Conservation (phyloP, 2,888 invertebrate species). For the Mystacides longicornis region DNA sequence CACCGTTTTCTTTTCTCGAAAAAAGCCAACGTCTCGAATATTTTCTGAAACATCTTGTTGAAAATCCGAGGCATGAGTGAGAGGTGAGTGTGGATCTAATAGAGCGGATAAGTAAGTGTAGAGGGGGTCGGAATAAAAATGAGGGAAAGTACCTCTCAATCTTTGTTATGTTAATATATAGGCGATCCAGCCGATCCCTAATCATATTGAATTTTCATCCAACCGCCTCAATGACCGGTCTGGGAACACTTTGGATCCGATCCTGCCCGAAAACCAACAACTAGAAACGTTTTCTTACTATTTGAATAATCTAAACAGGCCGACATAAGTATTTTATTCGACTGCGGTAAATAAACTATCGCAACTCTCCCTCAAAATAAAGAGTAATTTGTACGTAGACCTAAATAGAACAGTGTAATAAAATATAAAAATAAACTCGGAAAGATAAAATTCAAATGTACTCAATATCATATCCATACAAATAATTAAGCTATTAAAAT, state of each 20-base stretch:
- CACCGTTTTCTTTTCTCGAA: no score
- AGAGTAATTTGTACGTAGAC: no score
- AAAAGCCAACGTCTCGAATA: no score
- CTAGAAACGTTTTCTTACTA: not conserved
- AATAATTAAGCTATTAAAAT: no score
- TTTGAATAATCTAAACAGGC: no score
- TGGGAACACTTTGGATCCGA: not conserved
- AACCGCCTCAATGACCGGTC: not conserved
- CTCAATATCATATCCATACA: no score
- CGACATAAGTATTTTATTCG: no score
- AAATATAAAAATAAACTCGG: no score
- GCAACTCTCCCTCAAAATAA: no score
- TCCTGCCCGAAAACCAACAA: not conserved
- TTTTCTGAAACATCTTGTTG: not conserved
- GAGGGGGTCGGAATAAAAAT: not conserved
- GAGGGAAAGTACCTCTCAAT: constrained; percentile 1
- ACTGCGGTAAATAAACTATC: no score
- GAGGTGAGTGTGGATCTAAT: not conserved
- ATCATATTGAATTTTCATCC: constrained; percentile 2
- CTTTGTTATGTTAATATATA: constrained; percentile 1
- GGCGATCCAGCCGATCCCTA: not conserved
- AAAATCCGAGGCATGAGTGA: not conserved
- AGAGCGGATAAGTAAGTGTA: constrained; percentile 1
- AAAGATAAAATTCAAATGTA: no score
- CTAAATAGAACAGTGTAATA: no score